A percentile compares a stretch with the other conserved stretches of the same genome.
These are phyloP conservation scores for Xiphorhynchus elegans DNA, from an alignment of 2,113 vertebrate species.

Conservation along the genomic window DNA sequence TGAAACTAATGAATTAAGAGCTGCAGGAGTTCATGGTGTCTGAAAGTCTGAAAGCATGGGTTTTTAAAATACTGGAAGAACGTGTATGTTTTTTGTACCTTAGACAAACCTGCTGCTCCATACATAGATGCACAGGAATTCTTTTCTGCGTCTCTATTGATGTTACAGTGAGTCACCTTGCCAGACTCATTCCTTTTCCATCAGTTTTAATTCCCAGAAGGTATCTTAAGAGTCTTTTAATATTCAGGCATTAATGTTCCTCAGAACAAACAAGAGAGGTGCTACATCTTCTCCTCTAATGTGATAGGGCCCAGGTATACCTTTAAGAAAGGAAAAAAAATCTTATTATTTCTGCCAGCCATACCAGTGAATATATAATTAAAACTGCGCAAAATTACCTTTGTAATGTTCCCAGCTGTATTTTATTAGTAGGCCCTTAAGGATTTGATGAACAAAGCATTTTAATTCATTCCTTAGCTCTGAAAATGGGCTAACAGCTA, in stretches of 20 bases:
- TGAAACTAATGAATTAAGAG: background rate
- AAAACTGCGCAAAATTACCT: conserved; percentile 34
- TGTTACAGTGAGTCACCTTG: background rate
- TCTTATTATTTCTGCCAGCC: background rate
- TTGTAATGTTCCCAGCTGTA: conserved; percentile 5
- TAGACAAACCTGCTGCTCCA: background rate
- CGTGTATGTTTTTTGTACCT: background rate
- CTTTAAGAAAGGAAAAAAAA: background rate
- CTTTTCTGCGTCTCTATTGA: background rate
- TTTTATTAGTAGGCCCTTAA: conserved; percentile 29
- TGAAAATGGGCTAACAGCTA: conserved; percentile 6
- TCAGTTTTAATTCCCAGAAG: background rate
- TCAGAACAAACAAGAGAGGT: background rate
- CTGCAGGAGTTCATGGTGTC: background rate
- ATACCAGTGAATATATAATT: conserved; percentile 39
- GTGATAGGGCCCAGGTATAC: background rate
- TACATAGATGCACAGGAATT: background rate
- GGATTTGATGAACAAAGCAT: conserved; percentile 33
- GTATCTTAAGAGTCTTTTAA: background rate
- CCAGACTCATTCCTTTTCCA: background rate
- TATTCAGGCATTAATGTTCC: background rate
- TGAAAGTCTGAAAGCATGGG: background rate
- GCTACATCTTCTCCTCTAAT: background rate
- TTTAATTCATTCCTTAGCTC: background rate
- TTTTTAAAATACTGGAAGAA: background rate